Conservation (phyloP, 2,888 invertebrate genomes). For the Unio pictorum region DNA sequence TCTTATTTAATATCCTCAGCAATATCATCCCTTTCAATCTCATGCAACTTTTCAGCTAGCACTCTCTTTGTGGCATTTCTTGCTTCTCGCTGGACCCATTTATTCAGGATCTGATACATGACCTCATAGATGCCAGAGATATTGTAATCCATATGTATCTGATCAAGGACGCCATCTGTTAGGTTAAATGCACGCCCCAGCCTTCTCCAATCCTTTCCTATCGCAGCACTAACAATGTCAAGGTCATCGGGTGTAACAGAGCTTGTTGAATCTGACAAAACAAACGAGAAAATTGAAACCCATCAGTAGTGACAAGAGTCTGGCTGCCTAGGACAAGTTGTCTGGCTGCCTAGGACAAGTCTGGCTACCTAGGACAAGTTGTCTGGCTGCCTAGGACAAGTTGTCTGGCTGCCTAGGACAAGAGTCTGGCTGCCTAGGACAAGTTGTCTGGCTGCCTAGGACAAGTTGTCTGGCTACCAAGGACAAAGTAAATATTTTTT, state of each 20-base stretch:
- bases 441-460: too few species aligned
- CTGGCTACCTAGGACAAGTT: too few species aligned
- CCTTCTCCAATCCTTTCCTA: conserved; percentile 33
- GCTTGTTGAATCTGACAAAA: conserved; percentile 5
- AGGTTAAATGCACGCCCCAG: conserved; percentile 30
- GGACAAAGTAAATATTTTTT: too few species aligned
- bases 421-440: too few species aligned
- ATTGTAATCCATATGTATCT: too few species aligned
- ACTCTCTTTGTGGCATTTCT: conserved; percentile 15
- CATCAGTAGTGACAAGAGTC: too few species aligned
- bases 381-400: too few species aligned
- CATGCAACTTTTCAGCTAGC: conserved; percentile 23
- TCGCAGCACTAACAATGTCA: conserved; percentile 29
- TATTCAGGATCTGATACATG: conserved; percentile 19
- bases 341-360: too few species aligned
- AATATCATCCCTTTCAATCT: conserved; percentile 29
- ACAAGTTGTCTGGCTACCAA: too few species aligned
- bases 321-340: too few species aligned
- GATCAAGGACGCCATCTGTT: conserved; percentile 11
- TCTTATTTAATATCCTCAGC: conserved; percentile 3
- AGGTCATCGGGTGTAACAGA: conserved; percentile 14
- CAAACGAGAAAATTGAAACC: too few species aligned
- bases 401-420: too few species aligned
- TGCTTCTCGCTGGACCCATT: conserved; percentile 21
- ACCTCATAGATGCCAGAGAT: conserved; percentile 5